Conservation (phyloP, 1,140 invertebrate genomes). For the Trypoxylus dichotomus region DNA sequence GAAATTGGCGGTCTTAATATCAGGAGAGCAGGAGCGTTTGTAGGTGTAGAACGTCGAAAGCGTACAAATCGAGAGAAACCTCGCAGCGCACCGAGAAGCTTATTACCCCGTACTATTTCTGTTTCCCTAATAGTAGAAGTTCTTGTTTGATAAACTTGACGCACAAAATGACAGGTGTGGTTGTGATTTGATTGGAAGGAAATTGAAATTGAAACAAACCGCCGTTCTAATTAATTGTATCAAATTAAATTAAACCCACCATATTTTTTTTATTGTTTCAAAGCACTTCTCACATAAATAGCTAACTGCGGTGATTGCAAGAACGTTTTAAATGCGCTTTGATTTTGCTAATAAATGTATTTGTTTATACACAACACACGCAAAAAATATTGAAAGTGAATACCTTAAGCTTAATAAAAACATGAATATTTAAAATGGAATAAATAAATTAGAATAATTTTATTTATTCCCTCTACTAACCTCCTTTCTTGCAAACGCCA, state of each 20-base stretch:
- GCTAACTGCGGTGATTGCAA: too few relatives aligned
- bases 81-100: not conserved
- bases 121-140: constrained; percentile 38
- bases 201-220: not conserved
- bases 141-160: constrained; percentile 46
- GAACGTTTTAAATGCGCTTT: too few relatives aligned
- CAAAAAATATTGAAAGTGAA: not conserved
- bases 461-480: not conserved
- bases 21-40: constrained; percentile 40
- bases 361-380: too few relatives aligned
- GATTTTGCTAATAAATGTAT: too few relatives aligned
- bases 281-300: too few relatives aligned
- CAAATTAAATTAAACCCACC: not conserved
- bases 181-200: constrained; percentile 26
- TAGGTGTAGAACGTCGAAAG: constrained; percentile 28
- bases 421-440: not conserved
- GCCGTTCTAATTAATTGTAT: not conserved
- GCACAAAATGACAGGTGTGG: constrained; percentile 38
- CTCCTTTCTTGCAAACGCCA: not conserved
- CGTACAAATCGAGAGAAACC: not conserved
- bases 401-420: too few relatives aligned
- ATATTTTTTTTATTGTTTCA: not conserved
- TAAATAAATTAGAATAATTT: not conserved
- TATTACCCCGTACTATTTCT: constrained; percentile 28
- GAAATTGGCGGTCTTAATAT: constrained; percentile 51